Percentiles rank a stretch among this genome's conserved stretches.
Conservation (phyloP, 2,888 invertebrate species). For the Protodeltote pygarga region DNA sequence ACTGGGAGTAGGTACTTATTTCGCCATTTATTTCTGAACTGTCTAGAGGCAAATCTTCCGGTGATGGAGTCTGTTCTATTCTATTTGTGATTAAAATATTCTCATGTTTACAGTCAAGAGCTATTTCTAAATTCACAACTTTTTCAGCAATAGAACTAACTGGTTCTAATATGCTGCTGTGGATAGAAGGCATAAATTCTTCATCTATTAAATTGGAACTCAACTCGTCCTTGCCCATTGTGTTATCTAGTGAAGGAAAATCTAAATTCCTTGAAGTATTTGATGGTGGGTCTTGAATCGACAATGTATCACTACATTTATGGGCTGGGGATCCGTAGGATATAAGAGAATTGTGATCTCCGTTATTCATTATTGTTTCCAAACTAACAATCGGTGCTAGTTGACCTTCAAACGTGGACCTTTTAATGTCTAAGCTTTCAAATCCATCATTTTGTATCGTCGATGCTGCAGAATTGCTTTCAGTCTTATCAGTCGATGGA, state of each 20-base stretch:
- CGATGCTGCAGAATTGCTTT: slow-evolving; percentile 83
- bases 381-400: slow-evolving; percentile 67
- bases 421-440: slow-evolving; percentile 63
- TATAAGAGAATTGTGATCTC: slow-evolving; percentile 53
- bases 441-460: slow-evolving; percentile 83
- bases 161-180: slow-evolving; percentile 87
- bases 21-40: slow-evolving; percentile 89
- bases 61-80: slow-evolving; percentile 93
- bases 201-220: slow-evolving; percentile 81
- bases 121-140: slow-evolving; percentile 85
- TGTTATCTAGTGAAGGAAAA: slow-evolving; percentile 47
- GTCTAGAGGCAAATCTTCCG: slow-evolving; percentile 94
- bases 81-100: slow-evolving; percentile 74
- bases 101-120: slow-evolving; percentile 81
- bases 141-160: slow-evolving; percentile 84
- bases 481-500: slow-evolving; percentile 87
- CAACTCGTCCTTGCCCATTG: slow-evolving; percentile 60
- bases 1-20: slow-evolving; percentile 84
- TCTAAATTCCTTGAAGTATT: slow-evolving; percentile 60
- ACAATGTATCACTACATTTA: slow-evolving; percentile 39
- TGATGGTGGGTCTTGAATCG: slow-evolving; percentile 58
- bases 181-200: slow-evolving; percentile 88
- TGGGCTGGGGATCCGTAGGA: slow-evolving; percentile 46
- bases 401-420: slow-evolving; percentile 50
- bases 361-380: slow-evolving; percentile 62